Base-by-base conservation (phyloP, 2,113 vertebrate species). In the Carassius auratus region DNA sequence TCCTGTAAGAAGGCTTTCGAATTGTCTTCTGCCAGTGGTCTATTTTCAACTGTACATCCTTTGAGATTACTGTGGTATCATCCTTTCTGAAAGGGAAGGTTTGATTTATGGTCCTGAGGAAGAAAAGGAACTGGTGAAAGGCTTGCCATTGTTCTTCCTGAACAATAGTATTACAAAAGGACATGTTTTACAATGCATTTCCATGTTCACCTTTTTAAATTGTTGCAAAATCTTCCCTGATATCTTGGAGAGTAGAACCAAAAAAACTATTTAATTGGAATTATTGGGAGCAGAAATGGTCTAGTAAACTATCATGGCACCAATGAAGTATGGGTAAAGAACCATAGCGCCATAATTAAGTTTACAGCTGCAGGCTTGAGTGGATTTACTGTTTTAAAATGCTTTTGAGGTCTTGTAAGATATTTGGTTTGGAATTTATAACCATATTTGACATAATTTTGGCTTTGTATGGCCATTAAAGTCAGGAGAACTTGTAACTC, bases 21-120 rank as follows among this genome's bases (percentile, higher is more conserved):
- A 73, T 57, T 73, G 87, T 64, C 48, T 64, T 73, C 79, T 61
- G 73, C 57, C 42, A 82, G 78, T 62, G 66, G 71, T 88, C 79
- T 86, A 83, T 83, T 86, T 86, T 76, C 81, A 86, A 74, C 55
- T 73, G 30, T 26, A 10, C 57, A 66, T 86, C 74, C 75, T 73
- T 23, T 78, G 74, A 88, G 84, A 78, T 85, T 38, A 74, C 74
- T 38, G 33, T 78, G 48, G 62, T 55, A 52, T 83, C 79, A 52
- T 75, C 69, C 74, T 85, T 87, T 83, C 73, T 85, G 57, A 64
- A 84, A 76, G 55, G 76, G 19, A 69, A 76, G 74, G 64, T 79
- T 76, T 81, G 84, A 88, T 85, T 77, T 71, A 76, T 88, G 87
- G 84, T 66, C 52, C 36, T 52, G 4, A 15, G 12, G 33, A 61